A percentile compares a stretch with the other conserved stretches of the same genome.
These are phyloP conservation scores for Cephus runcator DNA, from an alignment of 2,888 invertebrate genomes.

Conservation along the genomic window DNA sequence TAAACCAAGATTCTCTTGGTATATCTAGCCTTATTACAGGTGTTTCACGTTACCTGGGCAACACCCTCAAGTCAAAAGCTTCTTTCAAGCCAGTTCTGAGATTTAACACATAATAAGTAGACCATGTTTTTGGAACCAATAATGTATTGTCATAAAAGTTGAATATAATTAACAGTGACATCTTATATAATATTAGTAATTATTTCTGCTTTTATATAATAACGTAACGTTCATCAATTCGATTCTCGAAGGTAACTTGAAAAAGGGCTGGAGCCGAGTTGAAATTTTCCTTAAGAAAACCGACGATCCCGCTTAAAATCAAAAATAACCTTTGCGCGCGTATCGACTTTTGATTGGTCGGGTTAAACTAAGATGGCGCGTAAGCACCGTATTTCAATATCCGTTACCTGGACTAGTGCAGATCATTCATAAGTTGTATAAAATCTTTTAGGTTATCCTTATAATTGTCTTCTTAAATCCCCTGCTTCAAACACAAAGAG, in stretches of 20 bases:
- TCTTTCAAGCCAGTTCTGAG: constrained; percentile 18
- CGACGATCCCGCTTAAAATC: neutral
- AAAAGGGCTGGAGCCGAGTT: neutral
- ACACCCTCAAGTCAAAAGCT: constrained; percentile 39
- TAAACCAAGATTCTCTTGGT: neutral
- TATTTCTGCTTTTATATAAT: neutral
- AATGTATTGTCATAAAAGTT: neutral
- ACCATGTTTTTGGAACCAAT: neutral
- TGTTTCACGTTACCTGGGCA: constrained; percentile 47
- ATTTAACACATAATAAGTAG: neutral
- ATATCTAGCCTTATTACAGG: constrained; percentile 30
- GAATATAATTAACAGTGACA: neutral
- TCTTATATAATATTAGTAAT: neutral
- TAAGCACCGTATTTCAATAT: neutral
- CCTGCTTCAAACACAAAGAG: neutral
- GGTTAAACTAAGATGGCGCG: neutral
- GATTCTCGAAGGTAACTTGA: neutral
- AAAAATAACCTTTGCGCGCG: neutral
- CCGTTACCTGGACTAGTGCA: neutral
- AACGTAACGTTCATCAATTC: neutral
- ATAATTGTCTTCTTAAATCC: neutral
- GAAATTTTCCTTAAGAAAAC: neutral
- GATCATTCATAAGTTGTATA: neutral
- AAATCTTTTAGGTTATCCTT: neutral
- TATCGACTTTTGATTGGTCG: neutral